A percentile compares a stretch with the other conserved stretches of the same genome.
Evolutionary conservation across 1,140 invertebrate genomes (phyloP).

Genomic region (Papilio glaucus): DNA sequence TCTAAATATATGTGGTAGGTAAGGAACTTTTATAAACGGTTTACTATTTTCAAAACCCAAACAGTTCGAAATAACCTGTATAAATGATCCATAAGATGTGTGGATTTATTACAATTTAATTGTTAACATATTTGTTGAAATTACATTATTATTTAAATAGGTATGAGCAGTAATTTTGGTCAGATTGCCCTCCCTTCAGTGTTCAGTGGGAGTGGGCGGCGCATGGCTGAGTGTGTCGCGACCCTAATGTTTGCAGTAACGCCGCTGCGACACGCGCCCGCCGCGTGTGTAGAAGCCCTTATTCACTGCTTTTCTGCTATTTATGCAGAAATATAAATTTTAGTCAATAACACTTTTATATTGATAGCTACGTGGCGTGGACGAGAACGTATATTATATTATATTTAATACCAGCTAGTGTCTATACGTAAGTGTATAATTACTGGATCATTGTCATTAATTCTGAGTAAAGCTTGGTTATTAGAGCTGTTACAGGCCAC

Average conservation of each 20-base stretch:
- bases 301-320: constrained; percentile 5
- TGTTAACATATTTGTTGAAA: background rate
- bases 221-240: constrained; percentile 8
- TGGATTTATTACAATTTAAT: too few species aligned
- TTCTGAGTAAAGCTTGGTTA: too few species aligned
- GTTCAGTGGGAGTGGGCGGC: constrained; percentile 30
- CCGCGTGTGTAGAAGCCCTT: constrained; percentile 12
- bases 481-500: too few species aligned
- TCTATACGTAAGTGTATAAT: too few species aligned
- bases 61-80: too few species aligned
- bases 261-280: constrained; percentile 21
- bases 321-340: constrained; percentile 25
- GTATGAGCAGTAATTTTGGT: constrained; percentile 28
- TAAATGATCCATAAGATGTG: too few species aligned
- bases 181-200: constrained; percentile 34
- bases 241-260: constrained; percentile 34
- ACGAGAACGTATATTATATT: background rate
- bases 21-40: too few species aligned
- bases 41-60: too few species aligned
- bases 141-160: constrained; percentile 4
- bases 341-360: constrained; percentile 10
- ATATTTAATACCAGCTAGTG: background rate
- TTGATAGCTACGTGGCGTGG: background rate
- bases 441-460: background rate
- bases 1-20: too few species aligned